Evolutionary conservation across 1,140 invertebrate species (phyloP).

Genomic region (Nautilus pompilius): DNA sequence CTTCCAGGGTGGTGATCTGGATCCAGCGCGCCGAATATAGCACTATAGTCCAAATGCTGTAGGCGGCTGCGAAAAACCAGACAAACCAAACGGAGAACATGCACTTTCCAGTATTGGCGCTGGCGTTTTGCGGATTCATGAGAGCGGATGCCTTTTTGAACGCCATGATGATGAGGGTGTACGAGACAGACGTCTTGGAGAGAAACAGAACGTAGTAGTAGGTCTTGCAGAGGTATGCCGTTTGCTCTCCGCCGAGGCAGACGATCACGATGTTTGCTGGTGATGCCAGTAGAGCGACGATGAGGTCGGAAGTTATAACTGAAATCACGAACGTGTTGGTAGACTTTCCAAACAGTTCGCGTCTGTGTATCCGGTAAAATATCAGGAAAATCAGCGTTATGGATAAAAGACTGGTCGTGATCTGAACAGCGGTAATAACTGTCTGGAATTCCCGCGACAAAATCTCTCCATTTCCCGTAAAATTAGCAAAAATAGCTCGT

Average conservation of each 20-base stretch:
- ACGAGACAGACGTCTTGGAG: conserved; percentile 32
- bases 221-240: conserved; percentile 27
- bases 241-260: conserved; percentile 11
- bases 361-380: too few species aligned
- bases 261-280: conserved; percentile 24
- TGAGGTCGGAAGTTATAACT: conserved; percentile 29
- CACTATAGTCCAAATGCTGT: conserved; percentile 40
- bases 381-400: too few species aligned
- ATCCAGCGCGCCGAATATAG: too few species aligned
- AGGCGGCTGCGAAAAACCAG: conserved; percentile 40
- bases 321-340: conserved; percentile 41
- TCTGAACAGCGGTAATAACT: too few species aligned
- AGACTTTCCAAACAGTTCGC: conserved; percentile 33
- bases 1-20: conserved; percentile 14
- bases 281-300: conserved; percentile 24
- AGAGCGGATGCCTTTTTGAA: conserved; percentile 25
- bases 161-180: conserved; percentile 29
- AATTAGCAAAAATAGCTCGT: too few species aligned
- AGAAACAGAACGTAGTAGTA: conserved; percentile 29
- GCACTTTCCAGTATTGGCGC: conserved; percentile 30
- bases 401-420: too few species aligned
- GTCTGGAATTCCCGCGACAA: too few species aligned
- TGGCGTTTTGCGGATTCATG: conserved; percentile 22
- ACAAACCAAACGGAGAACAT: conserved; percentile 35
- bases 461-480: too few species aligned